Evolutionary conservation across 2,113 vertebrate genomes (phyloP), one percentile per base, ranked within the genome.

Genomic region (Percina caprodes): DNA sequence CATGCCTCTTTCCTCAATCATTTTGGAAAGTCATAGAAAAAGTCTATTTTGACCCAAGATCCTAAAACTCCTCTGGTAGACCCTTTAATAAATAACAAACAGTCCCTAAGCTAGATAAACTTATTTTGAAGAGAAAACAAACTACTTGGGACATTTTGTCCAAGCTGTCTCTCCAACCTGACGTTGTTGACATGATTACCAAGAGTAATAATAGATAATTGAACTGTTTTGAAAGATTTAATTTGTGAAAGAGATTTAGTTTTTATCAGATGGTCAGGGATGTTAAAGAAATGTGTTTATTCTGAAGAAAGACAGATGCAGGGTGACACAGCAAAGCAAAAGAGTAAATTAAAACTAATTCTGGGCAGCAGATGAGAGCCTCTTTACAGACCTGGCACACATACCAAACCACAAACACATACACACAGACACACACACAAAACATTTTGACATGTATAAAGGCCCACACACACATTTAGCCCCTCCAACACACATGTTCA

Each of bases 281-380:
- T 33, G 2, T 56, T 35, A 35, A 73, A 74, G n/a, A 12, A 8
- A 1, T 10, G n/a, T 35, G 23, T 55, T 55, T 14, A 21, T 26
- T 21, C 5, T 48, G 4, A 45, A 52, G 11, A 63, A 49, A 77
- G 15, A 11, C 39, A 58, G 35, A 49, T 15, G 49, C 72, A 21
- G 45, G 65, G 65, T 3, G 11, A 15, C 52, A 42, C 26, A 45
- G 55, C 11, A 3, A n/a, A 33, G 35, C 23, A 69, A 35, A 63
- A n/a, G 54, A 77, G 62, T 86, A 48, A 77, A 90, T 88, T 89
- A 83, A 82, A 86, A 74, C 42, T 78, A 70, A 87, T 79, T 88
- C 90, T 86, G 85, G 89, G 89, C 89, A 87, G 49, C 81, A 88
- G 86, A 91, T 90, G 75, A 87, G 78, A 88, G 66, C 14, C 63